phyloP scores from a whole-genome alignment of 2,113 vertebrate genomes.

The Oreochromis aureus region DNA sequence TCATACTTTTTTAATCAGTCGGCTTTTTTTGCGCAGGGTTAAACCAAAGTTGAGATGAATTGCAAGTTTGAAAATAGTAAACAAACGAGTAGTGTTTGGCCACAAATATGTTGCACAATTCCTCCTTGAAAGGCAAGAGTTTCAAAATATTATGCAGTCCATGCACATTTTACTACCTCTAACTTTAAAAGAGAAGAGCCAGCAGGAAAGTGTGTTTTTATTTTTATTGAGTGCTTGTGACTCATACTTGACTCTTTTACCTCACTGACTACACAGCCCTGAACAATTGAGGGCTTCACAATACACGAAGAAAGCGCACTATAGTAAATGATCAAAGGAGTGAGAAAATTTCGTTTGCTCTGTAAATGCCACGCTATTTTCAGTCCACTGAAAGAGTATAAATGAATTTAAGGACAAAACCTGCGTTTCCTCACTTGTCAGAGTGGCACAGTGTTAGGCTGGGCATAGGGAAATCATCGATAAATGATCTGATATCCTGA shows the following conservation, averaged over 20 bases:
- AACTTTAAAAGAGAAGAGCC: neutral
- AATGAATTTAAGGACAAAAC: neutral
- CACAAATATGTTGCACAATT: neutral
- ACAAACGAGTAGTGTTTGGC: neutral
- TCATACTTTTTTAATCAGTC: neutral
- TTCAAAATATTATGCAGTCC: neutral
- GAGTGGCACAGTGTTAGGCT: neutral
- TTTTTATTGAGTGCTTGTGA: slow-evolving; percentile 24
- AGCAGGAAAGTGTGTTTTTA: slow-evolving; percentile 15
- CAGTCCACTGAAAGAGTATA: neutral
- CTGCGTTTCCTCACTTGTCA: neutral
- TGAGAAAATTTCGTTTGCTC: neutral
- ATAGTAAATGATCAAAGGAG: slow-evolving; percentile 1
- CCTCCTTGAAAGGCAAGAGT: neutral
- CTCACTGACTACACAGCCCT: neutral
- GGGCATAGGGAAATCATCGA: neutral
- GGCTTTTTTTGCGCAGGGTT: neutral
- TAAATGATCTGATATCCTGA: neutral
- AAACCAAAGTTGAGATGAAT: neutral
- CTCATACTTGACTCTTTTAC: slow-evolving; percentile 10
- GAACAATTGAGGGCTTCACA: neutral
- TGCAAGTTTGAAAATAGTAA: neutral
- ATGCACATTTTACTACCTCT: neutral
- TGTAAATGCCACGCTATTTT: slow-evolving; percentile 4
- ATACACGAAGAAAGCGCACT: neutral